These are phyloP conservation scores for Lontra canadensis DNA, from an alignment of 2,113 vertebrate genomes.

Conservation along the genomic window DNA sequence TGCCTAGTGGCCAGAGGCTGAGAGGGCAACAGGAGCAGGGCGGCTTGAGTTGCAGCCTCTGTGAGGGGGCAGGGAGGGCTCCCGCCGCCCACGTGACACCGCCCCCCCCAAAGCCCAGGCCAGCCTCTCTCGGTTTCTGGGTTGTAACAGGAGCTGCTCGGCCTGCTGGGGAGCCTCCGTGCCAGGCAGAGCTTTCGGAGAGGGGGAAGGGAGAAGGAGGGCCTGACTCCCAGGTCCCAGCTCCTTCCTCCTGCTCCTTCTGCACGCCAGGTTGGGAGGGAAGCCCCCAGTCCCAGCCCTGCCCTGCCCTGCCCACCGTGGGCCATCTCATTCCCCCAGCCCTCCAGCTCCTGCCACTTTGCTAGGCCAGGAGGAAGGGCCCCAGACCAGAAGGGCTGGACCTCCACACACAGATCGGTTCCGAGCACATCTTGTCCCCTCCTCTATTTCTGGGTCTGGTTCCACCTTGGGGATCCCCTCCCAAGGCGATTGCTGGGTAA, in stretches of 20 bases:
- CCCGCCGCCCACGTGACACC: conserved; percentile 61
- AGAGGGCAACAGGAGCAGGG: conserved; percentile 24
- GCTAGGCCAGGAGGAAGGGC: neutral
- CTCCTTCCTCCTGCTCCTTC: conserved; percentile 31
- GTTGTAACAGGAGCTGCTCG: conserved; percentile 78
- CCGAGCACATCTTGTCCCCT: no score
- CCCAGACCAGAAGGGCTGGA: neutral
- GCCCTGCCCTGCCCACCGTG: neutral
- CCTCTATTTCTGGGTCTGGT: no score
- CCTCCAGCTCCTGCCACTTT: neutral
- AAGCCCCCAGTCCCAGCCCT: neutral
- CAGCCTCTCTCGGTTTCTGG: conserved; percentile 73
- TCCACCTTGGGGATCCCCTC: neutral
- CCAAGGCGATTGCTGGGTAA: neutral
- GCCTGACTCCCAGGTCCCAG: conserved; percentile 55
- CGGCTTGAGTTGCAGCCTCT: conserved; percentile 63
- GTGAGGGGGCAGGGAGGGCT: conserved; percentile 59
- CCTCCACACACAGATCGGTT: neutral
- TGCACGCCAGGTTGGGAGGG: neutral
- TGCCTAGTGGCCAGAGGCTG: conserved; percentile 37
- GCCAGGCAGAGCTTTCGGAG: conserved; percentile 75
- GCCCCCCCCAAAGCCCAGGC: conserved; percentile 56
- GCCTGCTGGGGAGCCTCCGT: conserved; percentile 71
- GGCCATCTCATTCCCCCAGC: neutral
- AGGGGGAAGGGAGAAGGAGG: conserved; percentile 70